A percentile compares a stretch with the other conserved stretches of the same genome.
These are phyloP conservation scores for Camelus bactrianus DNA, from an alignment of 2,113 vertebrate species.

Conservation along the genomic window DNA sequence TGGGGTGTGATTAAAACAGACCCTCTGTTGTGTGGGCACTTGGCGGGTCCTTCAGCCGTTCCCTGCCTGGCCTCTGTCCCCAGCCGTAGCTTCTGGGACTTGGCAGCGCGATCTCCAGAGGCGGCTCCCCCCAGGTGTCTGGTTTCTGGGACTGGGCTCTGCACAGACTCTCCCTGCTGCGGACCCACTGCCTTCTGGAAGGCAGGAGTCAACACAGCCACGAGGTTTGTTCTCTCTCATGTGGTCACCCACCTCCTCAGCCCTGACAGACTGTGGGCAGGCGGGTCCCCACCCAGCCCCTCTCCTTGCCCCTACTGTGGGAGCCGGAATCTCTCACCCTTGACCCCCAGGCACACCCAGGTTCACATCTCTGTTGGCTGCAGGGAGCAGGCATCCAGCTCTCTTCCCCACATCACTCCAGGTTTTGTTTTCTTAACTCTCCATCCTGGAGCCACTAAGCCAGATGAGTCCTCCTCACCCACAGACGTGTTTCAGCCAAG, in stretches of 20 bases:
- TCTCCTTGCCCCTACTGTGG: neutral
- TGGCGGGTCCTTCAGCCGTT: neutral
- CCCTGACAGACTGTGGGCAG: neutral
- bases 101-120: neutral
- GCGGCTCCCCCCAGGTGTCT: neutral
- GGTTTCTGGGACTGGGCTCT: neutral
- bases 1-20: rapidly evolving
- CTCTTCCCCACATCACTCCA: rapidly evolving
- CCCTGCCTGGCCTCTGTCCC: neutral
- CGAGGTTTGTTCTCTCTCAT: neutral
- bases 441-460: neutral
- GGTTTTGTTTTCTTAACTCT: neutral
- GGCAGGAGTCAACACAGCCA: neutral
- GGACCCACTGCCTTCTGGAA: neutral
- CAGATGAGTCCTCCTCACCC: no score
- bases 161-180: neutral
- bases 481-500: neutral
- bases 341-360: rapidly evolving
- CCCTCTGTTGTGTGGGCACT: rapidly evolving
- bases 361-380: no score
- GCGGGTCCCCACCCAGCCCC: neutral
- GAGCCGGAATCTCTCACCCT: neutral
- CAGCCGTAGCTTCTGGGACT: rapidly evolving
- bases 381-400: neutral
- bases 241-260: neutral